A percentile compares a stretch with the other conserved stretches of the same genome.
Conservation (phyloP, 2,888 invertebrate genomes). For the Eretmocerus hayati region DNA sequence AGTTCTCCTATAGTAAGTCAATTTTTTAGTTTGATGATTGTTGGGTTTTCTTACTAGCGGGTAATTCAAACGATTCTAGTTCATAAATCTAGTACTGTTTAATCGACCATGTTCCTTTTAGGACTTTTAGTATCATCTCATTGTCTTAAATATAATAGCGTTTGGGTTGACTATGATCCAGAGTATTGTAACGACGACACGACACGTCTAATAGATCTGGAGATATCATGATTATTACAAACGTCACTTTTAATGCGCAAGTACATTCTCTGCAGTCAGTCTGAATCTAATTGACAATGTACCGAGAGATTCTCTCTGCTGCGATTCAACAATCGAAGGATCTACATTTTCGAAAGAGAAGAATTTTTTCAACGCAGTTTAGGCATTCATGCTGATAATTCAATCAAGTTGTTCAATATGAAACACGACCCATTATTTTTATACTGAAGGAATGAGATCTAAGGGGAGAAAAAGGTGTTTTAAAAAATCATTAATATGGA, state of each 20-base stretch:
- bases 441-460: too few relatives aligned
- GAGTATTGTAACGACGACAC: slow-evolving; percentile 18
- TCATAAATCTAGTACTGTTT: background rate
- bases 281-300: slow-evolving; percentile 49
- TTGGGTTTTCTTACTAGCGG: background rate
- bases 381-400: too few relatives aligned
- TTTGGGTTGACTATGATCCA: slow-evolving; percentile 10
- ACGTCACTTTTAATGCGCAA: slow-evolving; percentile 34
- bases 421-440: too few relatives aligned
- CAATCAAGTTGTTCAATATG: too few relatives aligned
- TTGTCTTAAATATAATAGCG: background rate
- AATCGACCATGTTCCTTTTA: background rate
- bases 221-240: slow-evolving; percentile 24
- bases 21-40: background rate
- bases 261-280: slow-evolving; percentile 46
- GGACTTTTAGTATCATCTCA: background rate
- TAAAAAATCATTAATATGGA: too few relatives aligned
- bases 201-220: slow-evolving; percentile 17
- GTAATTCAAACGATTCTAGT: background rate
- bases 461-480: too few relatives aligned
- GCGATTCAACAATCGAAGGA: slow-evolving; percentile 21
- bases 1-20: too few relatives aligned
- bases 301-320: slow-evolving; percentile 38
- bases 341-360: too few relatives aligned
- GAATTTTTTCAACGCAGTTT: too few relatives aligned